These are phyloP conservation scores for Clitarchus hookeri DNA, from an alignment of 2,888 invertebrate genomes.

Conservation along the genomic window DNA sequence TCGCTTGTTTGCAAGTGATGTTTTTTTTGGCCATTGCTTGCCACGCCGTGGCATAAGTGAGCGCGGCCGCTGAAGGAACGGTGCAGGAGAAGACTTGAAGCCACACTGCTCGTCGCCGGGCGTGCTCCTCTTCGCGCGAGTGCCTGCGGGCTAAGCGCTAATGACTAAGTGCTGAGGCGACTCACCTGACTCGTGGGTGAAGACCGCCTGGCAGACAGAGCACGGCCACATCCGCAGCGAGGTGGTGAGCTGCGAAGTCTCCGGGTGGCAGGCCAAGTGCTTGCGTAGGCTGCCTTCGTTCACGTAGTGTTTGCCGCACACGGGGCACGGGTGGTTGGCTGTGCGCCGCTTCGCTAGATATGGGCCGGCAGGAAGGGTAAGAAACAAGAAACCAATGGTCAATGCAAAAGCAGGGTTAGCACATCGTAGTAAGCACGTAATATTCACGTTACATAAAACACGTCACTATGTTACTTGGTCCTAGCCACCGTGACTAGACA, in stretches of 20 bases:
- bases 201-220: slow-evolving; percentile 92
- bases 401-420: slow-evolving; percentile 40
- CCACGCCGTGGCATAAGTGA: no score
- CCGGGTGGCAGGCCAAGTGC: slow-evolving; percentile 92
- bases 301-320: slow-evolving; percentile 94
- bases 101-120: no score
- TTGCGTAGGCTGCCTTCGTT: slow-evolving; percentile 92
- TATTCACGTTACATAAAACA: not conserved
- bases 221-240: slow-evolving; percentile 95
- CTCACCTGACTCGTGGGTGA: slow-evolving; percentile 91
- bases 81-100: no score
- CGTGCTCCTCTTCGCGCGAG: no score
- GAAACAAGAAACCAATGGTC: slow-evolving; percentile 40
- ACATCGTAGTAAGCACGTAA: not conserved
- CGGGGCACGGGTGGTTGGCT: slow-evolving; percentile 93
- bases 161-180: not conserved
- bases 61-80: no score
- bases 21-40: no score
- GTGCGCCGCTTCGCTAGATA: slow-evolving; percentile 92
- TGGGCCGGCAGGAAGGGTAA: slow-evolving; percentile 56
- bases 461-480: not conserved
- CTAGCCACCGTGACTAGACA: no score
- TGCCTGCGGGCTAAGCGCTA: not conserved
- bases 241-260: slow-evolving; percentile 83
- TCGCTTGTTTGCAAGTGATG: no score